phyloP scores from a whole-genome alignment of 1,140 invertebrate genomes.

The Anoplophora glabripennis region DNA sequence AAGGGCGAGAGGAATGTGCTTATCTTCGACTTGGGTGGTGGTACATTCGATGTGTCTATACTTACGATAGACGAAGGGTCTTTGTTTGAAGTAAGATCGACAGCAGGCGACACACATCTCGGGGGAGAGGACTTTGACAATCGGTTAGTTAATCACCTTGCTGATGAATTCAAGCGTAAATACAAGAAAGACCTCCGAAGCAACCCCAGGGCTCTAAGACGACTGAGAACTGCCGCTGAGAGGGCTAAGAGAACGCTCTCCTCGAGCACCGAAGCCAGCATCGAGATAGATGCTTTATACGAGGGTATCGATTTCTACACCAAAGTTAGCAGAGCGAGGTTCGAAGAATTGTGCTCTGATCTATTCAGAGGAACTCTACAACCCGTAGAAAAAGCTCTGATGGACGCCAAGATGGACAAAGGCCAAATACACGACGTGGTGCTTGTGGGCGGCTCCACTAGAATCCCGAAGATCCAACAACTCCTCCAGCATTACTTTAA shows the following conservation, averaged over 20 bases:
- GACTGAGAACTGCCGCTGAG: constrained; percentile 75
- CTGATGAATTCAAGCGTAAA: constrained; percentile 52
- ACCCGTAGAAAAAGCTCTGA: constrained; percentile 64
- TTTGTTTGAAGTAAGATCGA: constrained; percentile 64
- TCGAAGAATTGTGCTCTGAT: constrained; percentile 61
- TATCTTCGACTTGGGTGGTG: constrained; percentile 62
- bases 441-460: constrained; percentile 73
- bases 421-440: constrained; percentile 69
- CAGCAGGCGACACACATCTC: constrained; percentile 58
- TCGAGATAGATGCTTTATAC: constrained; percentile 71
- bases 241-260: constrained; percentile 74
- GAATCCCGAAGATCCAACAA: constrained; percentile 62
- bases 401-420: constrained; percentile 72
- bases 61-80: constrained; percentile 68
- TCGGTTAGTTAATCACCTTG: constrained; percentile 63
- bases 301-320: constrained; percentile 65
- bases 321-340: constrained; percentile 58
- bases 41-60: constrained; percentile 72
- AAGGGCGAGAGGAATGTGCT: constrained; percentile 67
- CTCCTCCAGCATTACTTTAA: constrained; percentile 60
- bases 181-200: constrained; percentile 51
- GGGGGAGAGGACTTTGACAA: constrained; percentile 59
- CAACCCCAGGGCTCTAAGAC: constrained; percentile 55
- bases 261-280: constrained; percentile 68
- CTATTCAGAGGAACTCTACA: constrained; percentile 57